These are phyloP conservation scores for Conus canariensis DNA, from an alignment of 2,888 invertebrate genomes.

Conservation along the genomic window DNA sequence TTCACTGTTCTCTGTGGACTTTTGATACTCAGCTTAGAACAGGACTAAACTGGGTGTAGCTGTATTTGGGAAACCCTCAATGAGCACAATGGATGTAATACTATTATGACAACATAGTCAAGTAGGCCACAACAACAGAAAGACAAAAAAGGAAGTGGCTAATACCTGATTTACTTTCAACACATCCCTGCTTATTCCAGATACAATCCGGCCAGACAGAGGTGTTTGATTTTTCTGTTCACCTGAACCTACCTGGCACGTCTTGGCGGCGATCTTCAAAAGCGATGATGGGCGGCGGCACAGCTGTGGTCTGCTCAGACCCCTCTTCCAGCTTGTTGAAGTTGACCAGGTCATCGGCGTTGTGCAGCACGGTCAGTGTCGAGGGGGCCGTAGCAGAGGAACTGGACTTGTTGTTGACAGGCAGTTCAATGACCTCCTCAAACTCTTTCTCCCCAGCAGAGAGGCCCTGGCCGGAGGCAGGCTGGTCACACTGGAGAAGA, in stretches of 20 bases:
- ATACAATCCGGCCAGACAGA: too few relatives aligned
- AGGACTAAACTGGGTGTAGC: too few relatives aligned
- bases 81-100: too few relatives aligned
- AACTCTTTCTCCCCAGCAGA: constrained; percentile 53
- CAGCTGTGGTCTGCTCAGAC: constrained; percentile 55
- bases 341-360: constrained; percentile 63
- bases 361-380: constrained; percentile 48
- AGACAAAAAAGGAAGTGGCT: too few relatives aligned
- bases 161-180: too few relatives aligned
- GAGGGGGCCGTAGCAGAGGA: constrained; percentile 43
- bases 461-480: constrained; percentile 25
- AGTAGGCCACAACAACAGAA: too few relatives aligned
- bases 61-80: too few relatives aligned
- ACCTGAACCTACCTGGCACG: constrained; percentile 63
- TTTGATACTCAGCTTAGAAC: too few relatives aligned
- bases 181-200: too few relatives aligned
- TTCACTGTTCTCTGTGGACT: too few relatives aligned
- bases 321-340: constrained; percentile 61
- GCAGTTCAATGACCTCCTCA: constrained; percentile 71
- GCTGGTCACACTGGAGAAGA: constrained; percentile 27
- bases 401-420: constrained; percentile 62
- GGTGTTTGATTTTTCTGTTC: too few relatives aligned
- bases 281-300: constrained; percentile 67
- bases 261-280: constrained; percentile 71
- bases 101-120: too few relatives aligned